A percentile compares a stretch with the other conserved stretches of the same genome.
Evolutionary conservation across 2,113 vertebrate species (phyloP).

Genomic region (Brachyhypopomus gauderio): DNA sequence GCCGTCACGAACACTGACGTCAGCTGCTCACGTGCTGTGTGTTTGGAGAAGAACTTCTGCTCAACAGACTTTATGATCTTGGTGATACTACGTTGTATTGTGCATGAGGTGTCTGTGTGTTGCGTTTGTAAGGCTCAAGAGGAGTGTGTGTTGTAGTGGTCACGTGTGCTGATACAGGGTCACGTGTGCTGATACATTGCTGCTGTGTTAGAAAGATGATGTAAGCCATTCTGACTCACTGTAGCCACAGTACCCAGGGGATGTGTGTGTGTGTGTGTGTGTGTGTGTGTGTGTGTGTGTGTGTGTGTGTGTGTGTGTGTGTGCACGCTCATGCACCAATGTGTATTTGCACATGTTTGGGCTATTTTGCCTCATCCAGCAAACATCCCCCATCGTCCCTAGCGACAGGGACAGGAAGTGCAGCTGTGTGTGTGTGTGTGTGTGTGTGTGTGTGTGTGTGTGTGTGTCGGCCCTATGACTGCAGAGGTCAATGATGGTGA

Average conservation of each 20-base stretch:
- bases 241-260: conserved; percentile 64
- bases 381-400: conserved; percentile 37
- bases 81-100: background rate
- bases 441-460: conserved; percentile 14
- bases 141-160: conserved; percentile 68
- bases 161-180: conserved; percentile 57
- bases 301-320: conserved; percentile 53
- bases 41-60: conserved; percentile 8
- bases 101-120: conserved; percentile 6
- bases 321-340: conserved; percentile 38
- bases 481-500: conserved; percentile 93
- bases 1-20: conserved; percentile 11
- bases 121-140: conserved; percentile 36
- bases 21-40: no score
- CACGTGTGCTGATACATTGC: conserved; percentile 59
- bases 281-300: conserved; percentile 28
- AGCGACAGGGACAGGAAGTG: conserved; percentile 40
- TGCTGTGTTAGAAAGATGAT: conserved; percentile 64
- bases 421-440: conserved; percentile 11
- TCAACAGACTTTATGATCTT: no score
- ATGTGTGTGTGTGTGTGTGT: conserved; percentile 32
- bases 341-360: conserved; percentile 27
- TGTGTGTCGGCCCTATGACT: conserved; percentile 47
- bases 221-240: conserved; percentile 73
- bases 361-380: conserved; percentile 32